These are phyloP conservation scores for Oryctes rhinoceros DNA, from an alignment of 1,140 invertebrate genomes.

Conservation along the genomic window DNA sequence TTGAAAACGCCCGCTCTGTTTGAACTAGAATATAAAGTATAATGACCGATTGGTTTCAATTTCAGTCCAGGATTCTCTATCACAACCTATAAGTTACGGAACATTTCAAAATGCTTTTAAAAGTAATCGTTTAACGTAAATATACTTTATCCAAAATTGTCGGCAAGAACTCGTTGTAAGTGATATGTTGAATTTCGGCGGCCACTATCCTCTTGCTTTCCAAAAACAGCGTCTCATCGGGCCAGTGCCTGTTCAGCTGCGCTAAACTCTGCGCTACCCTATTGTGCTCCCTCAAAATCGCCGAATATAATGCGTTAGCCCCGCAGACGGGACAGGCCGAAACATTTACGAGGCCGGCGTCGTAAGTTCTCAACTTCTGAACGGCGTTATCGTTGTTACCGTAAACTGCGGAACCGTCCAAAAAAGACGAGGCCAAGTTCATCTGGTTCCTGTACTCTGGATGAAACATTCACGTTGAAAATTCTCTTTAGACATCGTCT, in stretches of 20 bases:
- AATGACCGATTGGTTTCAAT: slow-evolving; percentile 72
- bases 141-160: slow-evolving; percentile 75
- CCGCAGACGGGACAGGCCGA: slow-evolving; percentile 68
- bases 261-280: slow-evolving; percentile 77
- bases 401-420: slow-evolving; percentile 88
- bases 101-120: too few species aligned
- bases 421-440: slow-evolving; percentile 86
- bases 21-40: slow-evolving; percentile 82
- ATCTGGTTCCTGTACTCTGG: slow-evolving; percentile 80
- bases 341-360: slow-evolving; percentile 74
- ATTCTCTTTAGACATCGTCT: not conserved
- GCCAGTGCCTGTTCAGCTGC: slow-evolving; percentile 84
- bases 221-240: slow-evolving; percentile 80
- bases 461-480: slow-evolving; percentile 42
- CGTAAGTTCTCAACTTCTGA: slow-evolving; percentile 76
- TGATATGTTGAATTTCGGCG: slow-evolving; percentile 86
- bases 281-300: slow-evolving; percentile 83
- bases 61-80: slow-evolving; percentile 72
- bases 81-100: slow-evolving; percentile 63
- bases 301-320: slow-evolving; percentile 67
- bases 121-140: not conserved
- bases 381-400: slow-evolving; percentile 77
- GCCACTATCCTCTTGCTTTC: slow-evolving; percentile 81
- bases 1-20: slow-evolving; percentile 79
- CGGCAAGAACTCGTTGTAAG: slow-evolving; percentile 86